Evolutionary conservation across 2,888 invertebrate genomes (phyloP).

Genomic region (Troides oblongomaculatus): DNA sequence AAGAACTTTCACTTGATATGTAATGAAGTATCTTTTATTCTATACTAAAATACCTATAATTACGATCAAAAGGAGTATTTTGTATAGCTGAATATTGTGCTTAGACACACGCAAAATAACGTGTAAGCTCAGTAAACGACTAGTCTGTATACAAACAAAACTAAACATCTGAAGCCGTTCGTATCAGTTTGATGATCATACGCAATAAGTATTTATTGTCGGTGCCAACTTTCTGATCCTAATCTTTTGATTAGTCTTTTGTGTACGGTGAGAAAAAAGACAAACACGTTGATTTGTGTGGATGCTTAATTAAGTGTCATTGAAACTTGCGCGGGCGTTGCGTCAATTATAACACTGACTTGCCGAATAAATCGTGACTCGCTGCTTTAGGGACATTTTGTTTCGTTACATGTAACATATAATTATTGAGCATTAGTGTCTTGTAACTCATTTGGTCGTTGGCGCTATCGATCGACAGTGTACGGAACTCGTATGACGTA

Average conservation of each 20-base stretch:
- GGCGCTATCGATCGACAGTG: not conserved
- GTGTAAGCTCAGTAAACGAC: no score
- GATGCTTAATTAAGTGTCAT: constrained; percentile 29
- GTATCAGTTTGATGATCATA: constrained; percentile 5
- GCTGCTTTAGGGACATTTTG: constrained; percentile 24
- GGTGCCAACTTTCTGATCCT: constrained; percentile 26
- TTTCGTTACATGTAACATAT: constrained; percentile 16
- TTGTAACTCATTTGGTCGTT: constrained; percentile 4
- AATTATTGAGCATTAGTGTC: constrained; percentile 27
- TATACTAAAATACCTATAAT: no score
- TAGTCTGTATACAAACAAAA: not conserved
- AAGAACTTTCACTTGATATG: no score
- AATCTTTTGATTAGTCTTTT: constrained; percentile 36
- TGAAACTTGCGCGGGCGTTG: constrained; percentile 18
- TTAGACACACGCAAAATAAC: no score
- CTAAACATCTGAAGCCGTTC: constrained; percentile 16
- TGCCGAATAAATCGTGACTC: constrained; percentile 25
- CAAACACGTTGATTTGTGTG: constrained; percentile 28
- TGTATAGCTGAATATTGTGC: no score
- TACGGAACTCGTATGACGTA: constrained; percentile 1
- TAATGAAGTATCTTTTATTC: no score
- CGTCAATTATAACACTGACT: constrained; percentile 24
- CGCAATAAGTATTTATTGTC: constrained; percentile 16
- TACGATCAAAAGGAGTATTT: no score
- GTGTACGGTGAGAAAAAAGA: constrained; percentile 29